Base-by-base conservation (phyloP, 2,888 invertebrate genomes). In the Bembecia ichneumoniformis region DNA sequence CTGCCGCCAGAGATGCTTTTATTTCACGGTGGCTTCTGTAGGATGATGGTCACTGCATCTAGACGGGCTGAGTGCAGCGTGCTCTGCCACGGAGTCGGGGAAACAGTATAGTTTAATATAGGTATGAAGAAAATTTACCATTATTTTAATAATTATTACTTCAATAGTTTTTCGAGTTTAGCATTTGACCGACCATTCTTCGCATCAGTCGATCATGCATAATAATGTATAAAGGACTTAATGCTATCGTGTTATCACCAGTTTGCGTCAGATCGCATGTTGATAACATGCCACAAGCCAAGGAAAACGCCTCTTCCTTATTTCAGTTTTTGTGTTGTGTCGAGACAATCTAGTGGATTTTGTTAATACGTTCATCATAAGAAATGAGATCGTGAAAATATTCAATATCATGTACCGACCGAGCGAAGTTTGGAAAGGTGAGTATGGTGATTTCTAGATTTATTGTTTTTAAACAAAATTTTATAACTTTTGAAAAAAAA, bases 201-300 rank as follows among this genome's bases (percentile, higher is more conserved):
- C 9, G 28, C 28, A 0, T 28, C 7, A 28, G 28, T 28, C 28
- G 5, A 28, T 28, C 28, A 28, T 28, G 28, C 28, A 9, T 28
- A 28, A 28, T 28, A 28, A 28, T 9, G 28, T 28, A n/a, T n/a
- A 9, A 28, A 28, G 28, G 40, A 13, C 13, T 40, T 40, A 40
- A 40, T 11, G n/a, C 56, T 66, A 67, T 63, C 62, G 57, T 52
- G 59, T 60, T 67, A 74, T 77, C 73, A 66, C 17, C 52, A 53
- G 52, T 51, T 51, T 61, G 69, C 78, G 77, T 77, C 77, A 74
- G 66, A 69, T 69, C 63, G 59, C 59, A 57, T 57, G 52, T 52
- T 64, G 76, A 77, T 76, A 76, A 70, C 57, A 52, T 48, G 51
- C 55, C 55, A 54, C 9, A 11, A 7, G 44, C 58, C 62, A 60